These are phyloP conservation scores for Diorhabda elongata DNA, from an alignment of 1,140 invertebrate genomes.

Conservation along the genomic window DNA sequence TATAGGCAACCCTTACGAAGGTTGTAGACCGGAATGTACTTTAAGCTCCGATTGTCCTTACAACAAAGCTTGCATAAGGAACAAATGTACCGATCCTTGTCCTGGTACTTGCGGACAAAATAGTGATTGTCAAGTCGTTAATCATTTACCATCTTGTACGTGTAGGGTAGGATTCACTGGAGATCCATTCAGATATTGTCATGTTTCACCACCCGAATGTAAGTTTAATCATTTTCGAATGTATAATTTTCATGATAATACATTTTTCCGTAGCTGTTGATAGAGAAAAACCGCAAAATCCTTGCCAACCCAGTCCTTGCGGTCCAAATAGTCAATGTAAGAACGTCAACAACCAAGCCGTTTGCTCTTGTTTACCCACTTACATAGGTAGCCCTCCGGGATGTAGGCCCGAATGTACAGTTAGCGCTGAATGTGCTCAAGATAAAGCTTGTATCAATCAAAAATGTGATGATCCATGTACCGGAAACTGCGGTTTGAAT, in stretches of 20 bases:
- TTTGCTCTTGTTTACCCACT: conserved; percentile 57
- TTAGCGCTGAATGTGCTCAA: conserved; percentile 59
- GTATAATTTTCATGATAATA: conserved; percentile 32
- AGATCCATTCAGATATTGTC: conserved; percentile 59
- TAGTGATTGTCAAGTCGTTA: conserved; percentile 58
- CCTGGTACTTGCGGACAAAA: conserved; percentile 62
- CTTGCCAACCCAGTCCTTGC: conserved; percentile 69
- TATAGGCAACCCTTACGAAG: conserved; percentile 68
- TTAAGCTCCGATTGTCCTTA: conserved; percentile 61
- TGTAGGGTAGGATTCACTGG: conserved; percentile 57
- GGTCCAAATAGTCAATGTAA: conserved; percentile 56
- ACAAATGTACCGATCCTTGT: conserved; percentile 64
- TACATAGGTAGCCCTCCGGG: conserved; percentile 57
- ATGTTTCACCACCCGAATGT: conserved; percentile 42
- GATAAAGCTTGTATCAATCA: conserved; percentile 60
- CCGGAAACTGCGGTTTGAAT: conserved; percentile 55
- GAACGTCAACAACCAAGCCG: conserved; percentile 50
- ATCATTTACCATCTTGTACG: conserved; percentile 56
- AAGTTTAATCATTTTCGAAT: conserved; percentile 30
- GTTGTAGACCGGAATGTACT: conserved; percentile 62
- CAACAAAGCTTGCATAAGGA: conserved; percentile 56
- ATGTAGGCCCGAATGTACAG: conserved; percentile 58
- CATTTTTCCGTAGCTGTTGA: conserved; percentile 44
- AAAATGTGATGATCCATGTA: conserved; percentile 60
- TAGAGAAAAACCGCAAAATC: conserved; percentile 49